Percentiles rank a stretch among this genome's conserved stretches.
These are phyloP conservation scores for Clarias pachynema DNA, from an alignment of 2,797 vertebrate genomes.

Conservation along the genomic window DNA sequence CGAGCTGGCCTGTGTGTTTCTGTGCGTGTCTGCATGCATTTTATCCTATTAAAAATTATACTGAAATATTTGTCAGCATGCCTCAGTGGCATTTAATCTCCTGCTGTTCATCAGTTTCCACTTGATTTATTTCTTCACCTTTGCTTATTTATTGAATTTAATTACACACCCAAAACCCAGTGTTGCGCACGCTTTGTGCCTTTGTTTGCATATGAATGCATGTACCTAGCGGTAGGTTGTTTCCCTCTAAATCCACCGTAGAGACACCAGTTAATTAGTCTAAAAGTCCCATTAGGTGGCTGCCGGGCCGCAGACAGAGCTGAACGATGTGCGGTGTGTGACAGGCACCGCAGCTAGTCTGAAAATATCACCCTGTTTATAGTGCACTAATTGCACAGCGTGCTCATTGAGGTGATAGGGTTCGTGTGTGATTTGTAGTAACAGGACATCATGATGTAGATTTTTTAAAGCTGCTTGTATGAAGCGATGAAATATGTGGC, in stretches of 20 bases:
- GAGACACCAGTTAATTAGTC: slow-evolving; percentile 67
- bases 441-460: slow-evolving; percentile 33
- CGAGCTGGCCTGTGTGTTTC: slow-evolving; percentile 42
- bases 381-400: slow-evolving; percentile 67
- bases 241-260: slow-evolving; percentile 29
- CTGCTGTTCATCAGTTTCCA: slow-evolving; percentile 82
- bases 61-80: slow-evolving; percentile 83
- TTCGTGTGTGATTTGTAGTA: slow-evolving; percentile 48
- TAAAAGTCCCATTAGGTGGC: slow-evolving; percentile 61
- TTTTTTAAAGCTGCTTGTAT: slow-evolving; percentile 47
- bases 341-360: slow-evolving; percentile 65
- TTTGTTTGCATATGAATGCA: slow-evolving; percentile 45
- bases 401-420: slow-evolving; percentile 35
- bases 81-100: slow-evolving; percentile 84
- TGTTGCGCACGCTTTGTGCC: slow-evolving; percentile 69
- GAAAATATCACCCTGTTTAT: slow-evolving; percentile 73
- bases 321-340: slow-evolving; percentile 70
- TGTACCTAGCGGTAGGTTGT: slow-evolving; percentile 41
- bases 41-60: slow-evolving; percentile 71
- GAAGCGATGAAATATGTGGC: slow-evolving; percentile 53
- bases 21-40: slow-evolving; percentile 58
- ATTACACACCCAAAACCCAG: slow-evolving; percentile 76
- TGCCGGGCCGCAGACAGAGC: slow-evolving; percentile 65
- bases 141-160: slow-evolving; percentile 84
- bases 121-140: slow-evolving; percentile 85